A percentile compares a stretch with the other conserved stretches of the same genome.
These are phyloP conservation scores for Limnodromus scolopaceus DNA, from an alignment of 2,797 vertebrate genomes.

Conservation along the genomic window DNA sequence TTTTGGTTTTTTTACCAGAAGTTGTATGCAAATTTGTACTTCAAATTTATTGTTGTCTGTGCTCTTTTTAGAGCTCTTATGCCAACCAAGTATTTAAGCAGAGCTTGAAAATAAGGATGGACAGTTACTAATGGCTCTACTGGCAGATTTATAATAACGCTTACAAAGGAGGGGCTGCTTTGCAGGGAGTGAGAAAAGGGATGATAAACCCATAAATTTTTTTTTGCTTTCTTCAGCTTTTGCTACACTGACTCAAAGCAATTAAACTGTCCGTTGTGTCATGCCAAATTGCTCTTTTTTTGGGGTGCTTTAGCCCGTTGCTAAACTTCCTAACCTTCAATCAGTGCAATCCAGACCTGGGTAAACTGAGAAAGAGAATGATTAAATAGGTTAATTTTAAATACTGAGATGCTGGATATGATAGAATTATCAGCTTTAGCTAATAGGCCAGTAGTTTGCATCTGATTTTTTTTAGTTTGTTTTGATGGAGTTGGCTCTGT, in stretches of 20 bases:
- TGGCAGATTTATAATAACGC: not conserved
- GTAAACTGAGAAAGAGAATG: not conserved
- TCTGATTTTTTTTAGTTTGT: not conserved
- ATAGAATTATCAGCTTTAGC: not conserved
- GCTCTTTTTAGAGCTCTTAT: not conserved
- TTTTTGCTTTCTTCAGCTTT: not conserved
- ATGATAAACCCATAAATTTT: not conserved
- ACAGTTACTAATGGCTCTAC: not conserved
- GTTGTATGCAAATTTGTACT: rapidly evolving
- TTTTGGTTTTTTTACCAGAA: not conserved
- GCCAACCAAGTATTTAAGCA: not conserved
- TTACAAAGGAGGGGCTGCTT: not conserved
- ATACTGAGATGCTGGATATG: not conserved
- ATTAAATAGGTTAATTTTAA: not conserved
- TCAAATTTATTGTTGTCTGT: not conserved
- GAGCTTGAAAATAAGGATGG: not conserved
- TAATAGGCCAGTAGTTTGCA: not conserved
- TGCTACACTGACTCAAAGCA: not conserved
- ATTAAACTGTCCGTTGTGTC: not conserved
- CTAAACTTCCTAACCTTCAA: not conserved
- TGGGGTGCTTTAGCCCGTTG: not conserved
- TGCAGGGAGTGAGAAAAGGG: not conserved
- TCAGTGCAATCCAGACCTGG: not conserved
- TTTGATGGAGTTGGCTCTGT: not conserved
- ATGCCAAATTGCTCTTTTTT: not conserved